Evolutionary conservation across 2,797 vertebrate species (phyloP).

Genomic region (Periparus ater): DNA sequence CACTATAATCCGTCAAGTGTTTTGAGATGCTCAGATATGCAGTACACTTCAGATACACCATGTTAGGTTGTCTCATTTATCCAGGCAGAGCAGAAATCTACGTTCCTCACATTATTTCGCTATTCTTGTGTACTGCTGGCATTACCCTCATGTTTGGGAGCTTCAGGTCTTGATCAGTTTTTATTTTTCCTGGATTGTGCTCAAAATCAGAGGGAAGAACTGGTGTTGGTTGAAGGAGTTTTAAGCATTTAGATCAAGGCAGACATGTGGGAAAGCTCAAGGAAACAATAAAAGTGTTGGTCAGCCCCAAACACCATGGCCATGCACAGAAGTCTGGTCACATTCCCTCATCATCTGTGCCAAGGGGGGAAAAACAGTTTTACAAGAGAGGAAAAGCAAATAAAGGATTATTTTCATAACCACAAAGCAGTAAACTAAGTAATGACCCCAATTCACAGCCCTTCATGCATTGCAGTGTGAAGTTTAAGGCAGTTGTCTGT

Average conservation of each 20-base stretch:
- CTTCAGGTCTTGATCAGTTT: background rate
- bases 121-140: background rate
- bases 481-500: background rate
- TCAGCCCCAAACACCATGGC: background rate
- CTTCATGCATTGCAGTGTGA: background rate
- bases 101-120: background rate
- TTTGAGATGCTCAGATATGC: constrained; percentile 38
- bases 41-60: constrained; percentile 9
- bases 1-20: constrained; percentile 27
- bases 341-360: background rate
- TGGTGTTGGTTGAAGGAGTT: background rate
- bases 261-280: background rate
- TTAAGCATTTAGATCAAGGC: background rate
- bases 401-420: background rate
- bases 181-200: background rate
- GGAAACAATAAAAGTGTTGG: background rate
- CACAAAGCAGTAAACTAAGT: background rate
- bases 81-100: background rate
- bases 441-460: background rate
- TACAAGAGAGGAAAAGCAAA: background rate
- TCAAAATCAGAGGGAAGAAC: background rate
- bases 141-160: background rate
- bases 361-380: background rate
- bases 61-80: background rate
- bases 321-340: background rate